Evolutionary conservation across 2,797 vertebrate genomes (phyloP), one percentile per base, ranked within the genome.

Genomic region (Clarias fuscus): DNA sequence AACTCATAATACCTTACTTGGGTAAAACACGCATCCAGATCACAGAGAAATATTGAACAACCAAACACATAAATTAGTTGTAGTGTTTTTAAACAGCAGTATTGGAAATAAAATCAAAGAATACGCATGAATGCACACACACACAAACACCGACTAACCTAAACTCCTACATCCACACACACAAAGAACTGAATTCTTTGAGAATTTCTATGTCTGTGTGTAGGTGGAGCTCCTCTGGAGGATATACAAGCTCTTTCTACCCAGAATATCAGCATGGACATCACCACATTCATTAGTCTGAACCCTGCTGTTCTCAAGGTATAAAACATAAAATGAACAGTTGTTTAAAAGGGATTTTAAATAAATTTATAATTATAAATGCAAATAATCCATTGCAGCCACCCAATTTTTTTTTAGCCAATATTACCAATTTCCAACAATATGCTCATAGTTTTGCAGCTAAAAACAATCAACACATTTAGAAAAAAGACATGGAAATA

Each of bases 181-280:
- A 30, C 30, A 30, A 22, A 64, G 37, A 7, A 22, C 37, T 73
- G 58, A 13, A 59, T 59, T 59, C 18, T 40, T 59, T 3, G 15
- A 59, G 17, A 64, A 13, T 15, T 67, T 1, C 14, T 1, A 15
- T 77, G 48, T 84, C 2, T 82, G 68, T 65, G 37, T 67, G 15
- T 53, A 94, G 94, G 91, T 83, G 94, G 93, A 70, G 93, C 93
- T 30, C 81, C 90, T 20, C 37, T 89, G 24, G 0, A 64, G 24
- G 93, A 92, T 59, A 11, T 94, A 68, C 24, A 17, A 22, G 27
- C 5, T 2, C 76, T 95, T 78, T 90, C 93, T 79, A 59, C 67
- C 2, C 71, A 86, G 71, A 90, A 88, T 77, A 58, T 94, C 85
- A 92, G 2, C 88, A 93, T 95, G 92, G 92, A 91, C 70, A 17